Percentiles rank a stretch among this genome's conserved stretches.
These are phyloP conservation scores for Eupithecia vulgata DNA, from an alignment of 2,888 invertebrate species.

Conservation along the genomic window DNA sequence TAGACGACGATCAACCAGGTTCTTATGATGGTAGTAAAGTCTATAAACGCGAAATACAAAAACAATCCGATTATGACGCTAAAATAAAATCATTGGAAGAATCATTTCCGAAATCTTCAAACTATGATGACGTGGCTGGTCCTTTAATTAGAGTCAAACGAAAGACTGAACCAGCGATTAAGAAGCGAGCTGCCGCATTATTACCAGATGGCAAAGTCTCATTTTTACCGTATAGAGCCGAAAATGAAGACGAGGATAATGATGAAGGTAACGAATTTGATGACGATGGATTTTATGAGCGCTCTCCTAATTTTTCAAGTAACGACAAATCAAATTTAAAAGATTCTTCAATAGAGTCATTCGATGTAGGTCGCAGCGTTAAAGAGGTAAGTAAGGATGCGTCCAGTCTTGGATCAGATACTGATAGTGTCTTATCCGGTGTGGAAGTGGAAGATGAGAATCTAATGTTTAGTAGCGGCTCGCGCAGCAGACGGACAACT, in stretches of 20 bases:
- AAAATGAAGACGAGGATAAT: slow-evolving; percentile 75
- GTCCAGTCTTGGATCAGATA: slow-evolving; percentile 68
- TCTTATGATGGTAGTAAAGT: slow-evolving; percentile 50
- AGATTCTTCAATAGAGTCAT: slow-evolving; percentile 28
- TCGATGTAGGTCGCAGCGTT: slow-evolving; percentile 25
- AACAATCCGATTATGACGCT: slow-evolving; percentile 58
- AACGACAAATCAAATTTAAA: slow-evolving; percentile 42
- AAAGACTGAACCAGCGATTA: slow-evolving; percentile 58
- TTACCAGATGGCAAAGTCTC: slow-evolving; percentile 68
- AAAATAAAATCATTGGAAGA: slow-evolving; percentile 70
- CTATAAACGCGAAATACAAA: slow-evolving; percentile 64
- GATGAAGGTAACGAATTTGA: slow-evolving; percentile 81
- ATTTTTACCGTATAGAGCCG: slow-evolving; percentile 67
- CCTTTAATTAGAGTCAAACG: slow-evolving; percentile 76
- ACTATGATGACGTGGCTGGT: slow-evolving; percentile 59
- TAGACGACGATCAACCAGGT: slow-evolving; percentile 53
- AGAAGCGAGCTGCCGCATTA: slow-evolving; percentile 65
- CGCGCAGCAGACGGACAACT: slow-evolving; percentile 59
- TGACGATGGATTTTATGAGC: slow-evolving; percentile 78
- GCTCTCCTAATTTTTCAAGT: slow-evolving; percentile 60
- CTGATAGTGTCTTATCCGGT: slow-evolving; percentile 70
- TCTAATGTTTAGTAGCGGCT: slow-evolving; percentile 66
- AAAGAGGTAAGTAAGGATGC: slow-evolving; percentile 45
- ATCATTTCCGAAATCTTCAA: slow-evolving; percentile 69
- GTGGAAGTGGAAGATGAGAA: slow-evolving; percentile 73